phyloP scores from a whole-genome alignment of 2,113 vertebrate species.

The Porphyrio hochstetteri region DNA sequence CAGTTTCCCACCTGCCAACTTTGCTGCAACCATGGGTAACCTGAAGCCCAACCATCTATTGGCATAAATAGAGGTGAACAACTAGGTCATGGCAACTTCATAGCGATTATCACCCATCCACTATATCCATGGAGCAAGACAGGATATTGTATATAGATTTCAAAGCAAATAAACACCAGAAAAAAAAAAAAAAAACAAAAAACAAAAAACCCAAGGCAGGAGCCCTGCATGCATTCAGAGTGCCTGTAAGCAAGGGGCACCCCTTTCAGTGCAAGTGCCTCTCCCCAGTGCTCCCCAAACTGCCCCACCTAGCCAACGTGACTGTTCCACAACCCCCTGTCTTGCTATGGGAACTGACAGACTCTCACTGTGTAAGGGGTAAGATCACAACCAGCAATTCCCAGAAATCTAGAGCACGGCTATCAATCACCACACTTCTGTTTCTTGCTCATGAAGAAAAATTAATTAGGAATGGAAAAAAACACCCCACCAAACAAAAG shows the following conservation, averaged over 20 bases:
- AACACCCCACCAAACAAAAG: background rate
- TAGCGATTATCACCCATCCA: too few relatives aligned
- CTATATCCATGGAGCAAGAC: background rate
- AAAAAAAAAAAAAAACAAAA: background rate
- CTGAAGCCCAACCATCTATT: background rate
- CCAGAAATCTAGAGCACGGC: background rate
- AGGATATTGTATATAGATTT: constrained; percentile 47
- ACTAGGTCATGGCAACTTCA: background rate
- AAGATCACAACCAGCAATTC: background rate
- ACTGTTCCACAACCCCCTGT: background rate
- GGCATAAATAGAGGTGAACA: constrained; percentile 27
- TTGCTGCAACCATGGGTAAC: background rate
- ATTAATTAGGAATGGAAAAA: background rate
- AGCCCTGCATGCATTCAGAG: background rate
- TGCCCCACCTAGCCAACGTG: background rate
- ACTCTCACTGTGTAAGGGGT: accelerated
- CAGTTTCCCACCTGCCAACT: constrained; percentile 2
- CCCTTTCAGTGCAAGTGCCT: background rate
- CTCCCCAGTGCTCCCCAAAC: background rate
- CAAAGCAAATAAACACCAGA: constrained; percentile 3
- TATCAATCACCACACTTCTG: background rate
- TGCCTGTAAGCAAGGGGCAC: background rate
- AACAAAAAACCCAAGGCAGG: accelerated
- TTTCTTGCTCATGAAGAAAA: background rate
- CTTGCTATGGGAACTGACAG: background rate